These are phyloP conservation scores for Chaenogobius annularis DNA, from an alignment of 2,113 vertebrate genomes.

Conservation along the genomic window DNA sequence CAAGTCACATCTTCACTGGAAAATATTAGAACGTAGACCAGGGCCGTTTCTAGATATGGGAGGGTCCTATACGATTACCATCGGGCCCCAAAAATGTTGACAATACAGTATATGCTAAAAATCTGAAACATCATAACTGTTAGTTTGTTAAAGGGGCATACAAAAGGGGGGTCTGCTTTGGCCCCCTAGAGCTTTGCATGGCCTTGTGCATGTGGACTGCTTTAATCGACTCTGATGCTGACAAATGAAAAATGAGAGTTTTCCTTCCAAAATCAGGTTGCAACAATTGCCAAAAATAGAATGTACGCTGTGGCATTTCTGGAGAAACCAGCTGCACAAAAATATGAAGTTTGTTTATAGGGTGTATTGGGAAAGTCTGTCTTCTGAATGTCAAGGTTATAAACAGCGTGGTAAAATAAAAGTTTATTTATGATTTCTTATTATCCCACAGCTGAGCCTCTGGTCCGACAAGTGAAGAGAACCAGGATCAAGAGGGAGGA, in stretches of 20 bases:
- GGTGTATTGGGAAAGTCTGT: not conserved
- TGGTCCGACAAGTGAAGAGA: constrained; percentile 78
- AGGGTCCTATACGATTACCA: not conserved
- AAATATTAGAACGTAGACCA: not conserved
- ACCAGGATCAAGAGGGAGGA: constrained; percentile 81
- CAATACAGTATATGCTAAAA: too few relatives aligned
- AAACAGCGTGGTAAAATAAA: not conserved
- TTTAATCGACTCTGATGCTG: not conserved
- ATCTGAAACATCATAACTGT: too few relatives aligned
- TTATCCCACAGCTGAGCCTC: constrained; percentile 71
- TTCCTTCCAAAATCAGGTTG: not conserved
- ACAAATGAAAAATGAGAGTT: not conserved
- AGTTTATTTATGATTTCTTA: not conserved
- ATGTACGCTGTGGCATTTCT: not conserved
- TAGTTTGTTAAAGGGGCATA: too few relatives aligned
- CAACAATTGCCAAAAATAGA: constrained; percentile 4
- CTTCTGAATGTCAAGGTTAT: not conserved
- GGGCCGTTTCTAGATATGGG: not conserved
- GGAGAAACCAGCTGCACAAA: not conserved
- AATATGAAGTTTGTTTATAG: not conserved
- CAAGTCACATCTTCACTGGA: constrained; percentile 1
- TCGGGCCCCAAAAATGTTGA: too few relatives aligned
- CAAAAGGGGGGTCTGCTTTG: too few relatives aligned
- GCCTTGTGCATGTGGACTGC: too few relatives aligned
- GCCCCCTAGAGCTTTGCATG: too few relatives aligned